phyloP scores from a whole-genome alignment of 2,888 invertebrate species.

The Diplazon laetatorius region DNA sequence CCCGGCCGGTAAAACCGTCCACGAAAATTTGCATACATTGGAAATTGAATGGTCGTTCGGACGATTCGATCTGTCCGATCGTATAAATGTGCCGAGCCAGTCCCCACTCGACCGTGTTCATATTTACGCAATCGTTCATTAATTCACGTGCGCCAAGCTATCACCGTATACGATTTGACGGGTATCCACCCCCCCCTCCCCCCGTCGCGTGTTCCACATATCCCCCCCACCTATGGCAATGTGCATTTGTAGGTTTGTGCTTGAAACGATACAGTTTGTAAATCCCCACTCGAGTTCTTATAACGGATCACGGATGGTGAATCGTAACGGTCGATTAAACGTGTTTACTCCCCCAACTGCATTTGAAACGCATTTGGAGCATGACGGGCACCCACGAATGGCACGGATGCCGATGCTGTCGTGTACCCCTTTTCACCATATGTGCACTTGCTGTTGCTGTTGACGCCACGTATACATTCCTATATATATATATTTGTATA shows the following conservation, averaged over 20 bases:
- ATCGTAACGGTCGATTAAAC: slow-evolving; percentile 50
- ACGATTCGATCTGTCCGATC: not conserved
- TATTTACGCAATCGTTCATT: slow-evolving; percentile 33
- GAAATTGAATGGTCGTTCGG: not conserved
- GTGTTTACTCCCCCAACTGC: slow-evolving; percentile 43
- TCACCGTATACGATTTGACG: too few relatives aligned
- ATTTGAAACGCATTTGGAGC: slow-evolving; percentile 40
- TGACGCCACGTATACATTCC: not conserved
- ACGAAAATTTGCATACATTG: slow-evolving; percentile 1
- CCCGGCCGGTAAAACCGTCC: not conserved
- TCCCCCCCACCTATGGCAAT: not conserved
- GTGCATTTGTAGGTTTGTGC: not conserved
- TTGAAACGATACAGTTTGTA: not conserved
- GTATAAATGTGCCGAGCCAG: slow-evolving; percentile 21
- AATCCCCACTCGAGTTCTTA: slow-evolving; percentile 38
- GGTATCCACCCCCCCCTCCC: too few relatives aligned
- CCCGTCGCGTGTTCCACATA: not conserved
- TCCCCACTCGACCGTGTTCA: not conserved
- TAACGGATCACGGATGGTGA: slow-evolving; percentile 30
- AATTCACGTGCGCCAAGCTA: slow-evolving; percentile 11
- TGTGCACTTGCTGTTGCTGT: slow-evolving; percentile 6
- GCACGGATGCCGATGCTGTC: not conserved
- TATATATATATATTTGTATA: too few relatives aligned
- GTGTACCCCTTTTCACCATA: not conserved
- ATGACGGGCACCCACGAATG: not conserved